A percentile compares a stretch with the other conserved stretches of the same genome.
Conservation (phyloP, 2,797 vertebrate genomes). For the Rhabdophis nuchalis region DNA sequence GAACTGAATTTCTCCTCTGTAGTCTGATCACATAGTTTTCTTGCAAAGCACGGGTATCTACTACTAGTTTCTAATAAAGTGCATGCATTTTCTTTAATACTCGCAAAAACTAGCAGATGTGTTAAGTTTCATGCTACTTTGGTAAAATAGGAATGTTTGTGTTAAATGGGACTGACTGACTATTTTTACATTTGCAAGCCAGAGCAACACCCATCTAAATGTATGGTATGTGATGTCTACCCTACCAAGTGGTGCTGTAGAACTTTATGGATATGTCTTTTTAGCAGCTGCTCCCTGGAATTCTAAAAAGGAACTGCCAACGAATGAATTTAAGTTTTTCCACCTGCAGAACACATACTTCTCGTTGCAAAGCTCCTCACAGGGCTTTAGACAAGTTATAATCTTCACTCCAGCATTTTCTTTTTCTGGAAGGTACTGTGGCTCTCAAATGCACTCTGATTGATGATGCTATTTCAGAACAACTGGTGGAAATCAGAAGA, state of each 20-base stretch:
- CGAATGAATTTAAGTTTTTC: not conserved
- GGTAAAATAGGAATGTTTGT: not conserved
- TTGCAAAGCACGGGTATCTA: too few relatives aligned
- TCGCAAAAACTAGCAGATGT: not conserved
- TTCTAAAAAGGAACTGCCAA: not conserved
- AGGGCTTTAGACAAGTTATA: not conserved
- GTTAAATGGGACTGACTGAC: not conserved
- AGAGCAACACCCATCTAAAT: not conserved
- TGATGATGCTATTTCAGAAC: not conserved
- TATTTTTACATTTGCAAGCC: not conserved
- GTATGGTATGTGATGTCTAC: not conserved
- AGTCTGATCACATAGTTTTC: too few relatives aligned
- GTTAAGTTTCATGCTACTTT: not conserved
- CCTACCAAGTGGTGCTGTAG: not conserved
- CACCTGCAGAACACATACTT: not conserved
- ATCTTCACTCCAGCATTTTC: not conserved
- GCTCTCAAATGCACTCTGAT: not conserved
- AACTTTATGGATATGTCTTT: not conserved
- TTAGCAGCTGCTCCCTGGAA: not conserved
- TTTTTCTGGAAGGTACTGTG: not conserved
- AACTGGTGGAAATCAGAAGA: not conserved
- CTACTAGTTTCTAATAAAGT: not conserved
- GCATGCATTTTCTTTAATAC: not conserved
- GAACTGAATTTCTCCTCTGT: too few relatives aligned
- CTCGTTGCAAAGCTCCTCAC: not conserved